phyloP scores from a whole-genome alignment of 2,113 vertebrate species.

The Gymnogyps californianus region DNA sequence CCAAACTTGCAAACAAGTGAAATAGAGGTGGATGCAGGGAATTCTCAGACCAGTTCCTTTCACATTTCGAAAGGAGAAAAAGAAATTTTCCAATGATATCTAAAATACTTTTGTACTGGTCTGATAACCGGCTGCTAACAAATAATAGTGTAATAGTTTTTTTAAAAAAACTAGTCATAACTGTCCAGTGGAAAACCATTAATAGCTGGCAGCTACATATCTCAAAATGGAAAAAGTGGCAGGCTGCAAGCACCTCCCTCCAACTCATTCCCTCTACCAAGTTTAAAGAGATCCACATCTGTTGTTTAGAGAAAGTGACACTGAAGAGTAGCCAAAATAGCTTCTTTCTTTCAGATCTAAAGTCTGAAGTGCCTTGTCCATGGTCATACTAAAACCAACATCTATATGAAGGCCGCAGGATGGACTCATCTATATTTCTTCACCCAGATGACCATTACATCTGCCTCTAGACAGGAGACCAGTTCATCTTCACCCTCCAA shows the following conservation, averaged over 20 bases:
- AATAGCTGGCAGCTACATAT: not conserved
- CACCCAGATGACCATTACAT: not conserved
- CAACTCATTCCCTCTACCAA: not conserved
- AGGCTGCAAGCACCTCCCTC: not conserved
- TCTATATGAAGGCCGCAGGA: not conserved
- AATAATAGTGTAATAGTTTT: not conserved
- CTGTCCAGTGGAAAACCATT: not conserved
- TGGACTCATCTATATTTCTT: not conserved
- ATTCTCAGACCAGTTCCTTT: not conserved
- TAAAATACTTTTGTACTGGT: not conserved
- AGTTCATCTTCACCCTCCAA: not conserved
- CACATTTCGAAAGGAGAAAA: not conserved
- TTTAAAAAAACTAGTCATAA: not conserved
- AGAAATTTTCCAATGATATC: not conserved
- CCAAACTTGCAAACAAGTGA: not conserved
- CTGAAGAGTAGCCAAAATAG: not conserved
- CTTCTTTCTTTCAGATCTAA: not conserved
- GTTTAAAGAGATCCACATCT: not conserved
- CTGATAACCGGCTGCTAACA: not conserved
- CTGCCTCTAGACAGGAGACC: not conserved
- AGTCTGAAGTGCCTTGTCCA: not conserved
- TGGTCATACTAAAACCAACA: accelerated
- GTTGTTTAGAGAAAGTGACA: not conserved
- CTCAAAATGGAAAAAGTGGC: not conserved
- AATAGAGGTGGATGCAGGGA: not conserved